Evolutionary conservation across 2,888 invertebrate species (phyloP), one percentile per base, ranked within the genome.

Genomic region (Tetranychus piercei): DNA sequence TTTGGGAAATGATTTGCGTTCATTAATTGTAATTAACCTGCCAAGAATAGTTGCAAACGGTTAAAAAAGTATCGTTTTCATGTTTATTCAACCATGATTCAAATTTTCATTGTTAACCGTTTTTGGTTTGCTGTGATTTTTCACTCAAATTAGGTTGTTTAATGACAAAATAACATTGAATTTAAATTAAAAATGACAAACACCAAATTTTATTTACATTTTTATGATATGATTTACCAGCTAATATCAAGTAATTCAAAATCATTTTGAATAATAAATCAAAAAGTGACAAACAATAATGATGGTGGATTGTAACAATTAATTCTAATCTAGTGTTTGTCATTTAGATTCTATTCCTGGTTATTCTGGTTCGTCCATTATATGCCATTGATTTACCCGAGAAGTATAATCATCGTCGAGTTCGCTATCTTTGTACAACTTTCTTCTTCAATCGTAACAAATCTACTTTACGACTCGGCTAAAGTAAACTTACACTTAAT

Each of bases 381-480:
- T 74, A 55, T 15, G 73, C 64, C 55, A 75, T 72, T 44, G 69
- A 22, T 18, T 44, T 74, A 73, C 65, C 71, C 18, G 72, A 76
- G 23, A 71, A 77, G 20, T 76, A 78, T 20, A 76, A 81, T 44
- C 80, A 81, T 0, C 78, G 79, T 72, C 81, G 80, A 73, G 74
- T 83, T 0, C 79, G 79, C 69, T 82, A 82, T 76, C 79, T 83
- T 22, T 82, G 86, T 73, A 87, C 86, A 23, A 84, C 86, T 76
- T 80, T 87, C 71, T 84, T 86, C 80, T 87, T 86, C 80, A 87
- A 85, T 79, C 83, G 87, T 6, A 81, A 85, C 64, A 85, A 87
- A 78, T 87, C 87, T 6, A 85, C 84, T 43, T 84, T 86, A 72
- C 78, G 82, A 74, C 80, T 86, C 23, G 81, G 82, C 45, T 87